Percentiles rank a stretch among this genome's conserved stretches.
Conservation (phyloP, 2,888 invertebrate genomes). For the Cheilosia scutellata region DNA sequence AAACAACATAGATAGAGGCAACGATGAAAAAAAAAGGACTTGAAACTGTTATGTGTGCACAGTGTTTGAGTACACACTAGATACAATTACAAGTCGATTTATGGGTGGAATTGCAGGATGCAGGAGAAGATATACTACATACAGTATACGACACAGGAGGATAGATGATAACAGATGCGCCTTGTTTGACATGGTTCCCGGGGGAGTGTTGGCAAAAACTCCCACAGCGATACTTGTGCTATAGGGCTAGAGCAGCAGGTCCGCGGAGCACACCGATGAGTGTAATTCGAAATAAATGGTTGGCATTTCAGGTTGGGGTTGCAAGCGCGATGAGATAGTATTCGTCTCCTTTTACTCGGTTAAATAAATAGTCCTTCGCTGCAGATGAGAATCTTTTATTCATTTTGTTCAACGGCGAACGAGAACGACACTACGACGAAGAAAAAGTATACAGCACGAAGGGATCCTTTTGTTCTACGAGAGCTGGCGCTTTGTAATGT, state of each 20-base stretch:
- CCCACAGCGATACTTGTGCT: slow-evolving; percentile 77
- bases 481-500: not conserved
- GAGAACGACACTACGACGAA: not conserved
- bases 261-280: slow-evolving; percentile 60
- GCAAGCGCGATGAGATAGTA: slow-evolving; percentile 49
- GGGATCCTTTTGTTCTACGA: slow-evolving; percentile 47
- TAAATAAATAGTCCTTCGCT: slow-evolving; percentile 63
- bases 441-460: slow-evolving; percentile 27
- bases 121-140: slow-evolving; percentile 29
- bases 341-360: slow-evolving; percentile 51
- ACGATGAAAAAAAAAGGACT: slow-evolving; percentile 35
- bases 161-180: slow-evolving; percentile 79
- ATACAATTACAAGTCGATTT: slow-evolving; percentile 78
- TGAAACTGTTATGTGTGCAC: slow-evolving; percentile 70
- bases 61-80: slow-evolving; percentile 77
- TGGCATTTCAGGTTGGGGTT: slow-evolving; percentile 48
- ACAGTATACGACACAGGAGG: slow-evolving; percentile 32
- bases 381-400: slow-evolving; percentile 66
- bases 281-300: slow-evolving; percentile 74
- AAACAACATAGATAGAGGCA: slow-evolving; percentile 53
- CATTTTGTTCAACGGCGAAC: slow-evolving; percentile 17
- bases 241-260: slow-evolving; percentile 40
- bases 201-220: slow-evolving; percentile 77
- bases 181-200: slow-evolving; percentile 78
- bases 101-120: slow-evolving; percentile 62